Evolutionary conservation across 30 jellyfish, hydroid and myxozoan genomes (phyloP), one percentile per base, ranked within the genome.

Genomic region (Catostylus mosaicus): DNA sequence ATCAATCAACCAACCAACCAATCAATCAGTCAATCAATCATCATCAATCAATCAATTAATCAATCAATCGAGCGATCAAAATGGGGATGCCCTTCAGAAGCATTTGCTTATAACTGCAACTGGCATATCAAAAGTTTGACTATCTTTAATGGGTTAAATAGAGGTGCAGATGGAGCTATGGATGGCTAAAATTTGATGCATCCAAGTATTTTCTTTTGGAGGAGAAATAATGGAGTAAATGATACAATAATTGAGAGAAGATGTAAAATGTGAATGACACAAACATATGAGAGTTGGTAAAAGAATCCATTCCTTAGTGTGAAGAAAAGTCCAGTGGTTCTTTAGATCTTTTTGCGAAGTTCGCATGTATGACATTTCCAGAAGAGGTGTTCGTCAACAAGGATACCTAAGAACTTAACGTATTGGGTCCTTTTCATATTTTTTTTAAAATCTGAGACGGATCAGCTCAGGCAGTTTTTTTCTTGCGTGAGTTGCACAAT

Each of bases 321-420:
- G 75, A 45, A 46, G 57, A 71, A 43, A 43, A 73, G 34, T 60
- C 94, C 95, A 34, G 50, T 60, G 34, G 89, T 54, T 72, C 71
- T 84, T 22, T 91, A 74, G 64, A 85, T 87, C 67, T 85, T 85
- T 37, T 84, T 73, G 52, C 75, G 30, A 59, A 85, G 71, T 56
- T 61, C 62, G 31, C 57, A 38, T 5, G 65, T 22, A 63, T 85
- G 86, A 68, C 61, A 52, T 74, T 72, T 63, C 95, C 90, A 84
- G 82, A 47, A 45, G 18, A 84, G 89, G 67, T 84, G 90, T 18
- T 69, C 65, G 56, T 85, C 96, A 47, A 85, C 70, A 45, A 85
- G 87, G 46, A 75, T 87, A n/a, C 91, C 96, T 37, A 85, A 65
- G 79, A 72, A 85, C 78, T 59, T 85, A 76, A 65, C 91, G 64